Evolutionary conservation across 2,113 vertebrate species (phyloP), one percentile per base, ranked within the genome.

Genomic region (Mohoua ochrocephala): DNA sequence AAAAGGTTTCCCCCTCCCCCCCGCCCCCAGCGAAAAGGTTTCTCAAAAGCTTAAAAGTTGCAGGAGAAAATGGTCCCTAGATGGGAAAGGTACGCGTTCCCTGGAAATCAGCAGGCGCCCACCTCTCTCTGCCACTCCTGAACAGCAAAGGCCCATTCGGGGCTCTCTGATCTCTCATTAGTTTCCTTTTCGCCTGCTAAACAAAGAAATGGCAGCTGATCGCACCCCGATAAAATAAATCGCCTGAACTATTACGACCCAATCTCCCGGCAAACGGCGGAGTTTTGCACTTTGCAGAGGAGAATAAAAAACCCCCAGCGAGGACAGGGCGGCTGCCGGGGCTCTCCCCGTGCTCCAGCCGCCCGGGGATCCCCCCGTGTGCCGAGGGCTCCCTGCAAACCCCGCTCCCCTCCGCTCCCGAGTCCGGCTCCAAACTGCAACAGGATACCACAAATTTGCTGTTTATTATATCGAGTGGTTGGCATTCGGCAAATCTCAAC

Each of bases 371-470:
- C 23, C 31, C 68, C 57, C 6, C 6, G 59, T 4, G 63, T 28
- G 44, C n/a, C 15, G 41, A 47, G 75, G 42, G 21, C 7, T 95
- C 61, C 8, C 52, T 49, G 78, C 74, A 52, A 79, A 87, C 42
- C 80, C 39, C 80, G 20, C 57, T 85, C 61, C 87, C 75, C 76
- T 56, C 21, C 67, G 53, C 39, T 84, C 59, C 86, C n/a, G 8
- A 53, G 49, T n/a, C 93, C 91, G 7, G 88, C 84, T 95, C 87
- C 18, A 47, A 77, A 94, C 53, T 83, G 86, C 96, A 95, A 94
- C 82, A 91, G 74, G 73, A 91, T 87, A 95, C 95, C 95, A 95
- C 97, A 97, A 92, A 87, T 93, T 56, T 91, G 91, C 94, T 94
- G 91, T 92, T 93, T 95, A 96, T 92, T 97, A 95, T 93, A 95